phyloP scores from a whole-genome alignment of 2,888 invertebrate genomes.

The Brachynemurus nebulosus region DNA sequence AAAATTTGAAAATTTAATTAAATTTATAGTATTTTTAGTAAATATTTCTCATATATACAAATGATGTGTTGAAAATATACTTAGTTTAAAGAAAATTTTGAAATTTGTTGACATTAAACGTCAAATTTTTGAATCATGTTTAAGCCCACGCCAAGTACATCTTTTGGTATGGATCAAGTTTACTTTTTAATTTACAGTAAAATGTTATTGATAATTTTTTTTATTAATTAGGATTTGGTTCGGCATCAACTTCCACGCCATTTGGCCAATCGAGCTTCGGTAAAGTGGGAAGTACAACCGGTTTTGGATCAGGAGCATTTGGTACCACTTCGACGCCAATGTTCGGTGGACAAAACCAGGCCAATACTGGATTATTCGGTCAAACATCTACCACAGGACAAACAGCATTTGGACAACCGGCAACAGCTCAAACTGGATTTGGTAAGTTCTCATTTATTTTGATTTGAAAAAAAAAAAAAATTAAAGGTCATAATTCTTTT shows the following conservation, averaged over 20 bases:
- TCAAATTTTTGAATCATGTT: neutral
- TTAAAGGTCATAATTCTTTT: conserved; percentile 5
- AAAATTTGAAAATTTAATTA: too few relatives aligned
- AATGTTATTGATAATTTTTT: neutral
- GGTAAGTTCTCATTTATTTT: conserved; percentile 10
- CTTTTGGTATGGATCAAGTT: neutral
- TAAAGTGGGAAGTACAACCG: conserved; percentile 40
- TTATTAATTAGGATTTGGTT: conserved; percentile 15
- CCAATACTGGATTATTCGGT: conserved; percentile 46
- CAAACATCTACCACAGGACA: conserved; percentile 40
- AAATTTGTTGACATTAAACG: neutral
- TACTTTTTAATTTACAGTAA: neutral
- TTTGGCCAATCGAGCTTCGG: conserved; percentile 33
- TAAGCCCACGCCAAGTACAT: too few relatives aligned
- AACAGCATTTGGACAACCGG: conserved; percentile 48
- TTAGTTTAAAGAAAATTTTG: too few relatives aligned
- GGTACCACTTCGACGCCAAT: conserved; percentile 43
- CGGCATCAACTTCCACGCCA: conserved; percentile 16
- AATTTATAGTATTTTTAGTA: too few relatives aligned
- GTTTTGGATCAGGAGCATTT: conserved; percentile 56
- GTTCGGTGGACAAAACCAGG: conserved; percentile 40
- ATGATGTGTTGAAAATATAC: too few relatives aligned
- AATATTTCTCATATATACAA: too few relatives aligned
- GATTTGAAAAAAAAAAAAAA: neutral
- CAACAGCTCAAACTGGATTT: conserved; percentile 36